phyloP scores from a whole-genome alignment of 2,888 invertebrate genomes.

The Pheosia tremula region DNA sequence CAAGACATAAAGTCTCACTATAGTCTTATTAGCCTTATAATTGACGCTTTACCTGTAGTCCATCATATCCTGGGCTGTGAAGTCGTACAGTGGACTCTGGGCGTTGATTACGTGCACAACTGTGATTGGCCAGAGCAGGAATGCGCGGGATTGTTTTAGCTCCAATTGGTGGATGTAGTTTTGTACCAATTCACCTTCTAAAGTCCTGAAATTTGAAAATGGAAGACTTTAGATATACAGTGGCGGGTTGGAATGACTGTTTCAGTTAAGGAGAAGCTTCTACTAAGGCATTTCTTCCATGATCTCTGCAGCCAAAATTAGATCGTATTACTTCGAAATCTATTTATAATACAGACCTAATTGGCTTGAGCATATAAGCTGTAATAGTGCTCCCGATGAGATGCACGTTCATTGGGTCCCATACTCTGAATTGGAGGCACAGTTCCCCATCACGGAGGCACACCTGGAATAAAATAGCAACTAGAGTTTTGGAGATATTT shows the following conservation, averaged over 20 bases:
- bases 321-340: neutral
- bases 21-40: no score
- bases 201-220: constrained; percentile 53
- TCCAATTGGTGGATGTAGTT: constrained; percentile 89
- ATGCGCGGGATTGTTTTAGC: constrained; percentile 87
- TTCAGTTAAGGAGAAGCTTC: neutral
- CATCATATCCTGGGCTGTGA: constrained; percentile 91
- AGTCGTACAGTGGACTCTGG: constrained; percentile 90
- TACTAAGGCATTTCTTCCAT: neutral
- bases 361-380: constrained; percentile 86
- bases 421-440: constrained; percentile 91
- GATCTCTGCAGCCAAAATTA: neutral
- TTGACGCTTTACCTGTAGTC: constrained; percentile 74
- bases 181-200: constrained; percentile 89
- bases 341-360: constrained; percentile 45
- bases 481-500: no score
- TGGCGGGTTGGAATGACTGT: neutral
- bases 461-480: constrained; percentile 75
- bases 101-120: constrained; percentile 92
- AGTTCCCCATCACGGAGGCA: constrained; percentile 91
- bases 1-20: no score
- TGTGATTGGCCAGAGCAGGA: constrained; percentile 95
- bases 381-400: constrained; percentile 91
- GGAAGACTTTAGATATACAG: no score
- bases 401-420: constrained; percentile 91